Conservation (phyloP, 2,113 vertebrate genomes). For the Vicugna pacos region DNA sequence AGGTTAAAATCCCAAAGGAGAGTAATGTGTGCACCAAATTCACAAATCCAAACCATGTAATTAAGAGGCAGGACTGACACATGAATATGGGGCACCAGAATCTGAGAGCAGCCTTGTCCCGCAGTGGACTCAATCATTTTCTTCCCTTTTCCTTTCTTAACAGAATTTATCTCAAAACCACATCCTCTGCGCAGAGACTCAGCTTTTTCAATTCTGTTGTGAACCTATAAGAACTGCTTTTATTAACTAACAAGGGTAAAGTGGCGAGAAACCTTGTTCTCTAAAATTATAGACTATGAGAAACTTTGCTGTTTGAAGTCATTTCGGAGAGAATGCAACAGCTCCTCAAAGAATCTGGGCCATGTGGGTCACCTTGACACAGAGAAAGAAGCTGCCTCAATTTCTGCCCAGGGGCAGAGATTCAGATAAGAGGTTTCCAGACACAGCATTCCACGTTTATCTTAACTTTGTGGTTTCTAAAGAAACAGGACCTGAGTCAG, state of each 20-base stretch:
- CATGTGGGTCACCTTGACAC: not conserved
- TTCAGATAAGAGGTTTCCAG: constrained; percentile 41
- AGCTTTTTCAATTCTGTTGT: not conserved
- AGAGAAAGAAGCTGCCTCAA: not conserved
- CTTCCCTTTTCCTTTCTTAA: constrained; percentile 17
- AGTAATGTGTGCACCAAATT: not conserved
- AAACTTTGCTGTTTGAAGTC: not conserved
- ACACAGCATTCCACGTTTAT: constrained; percentile 51
- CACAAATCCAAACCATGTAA: not conserved
- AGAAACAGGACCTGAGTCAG: not conserved
- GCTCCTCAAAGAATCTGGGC: not conserved
- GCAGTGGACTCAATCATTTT: not conserved
- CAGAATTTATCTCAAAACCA: not conserved
- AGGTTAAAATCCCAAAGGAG: not conserved
- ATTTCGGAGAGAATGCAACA: not conserved
- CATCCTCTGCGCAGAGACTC: not conserved
- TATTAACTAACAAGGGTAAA: not conserved
- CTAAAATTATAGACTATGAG: not conserved
- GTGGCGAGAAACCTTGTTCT: not conserved
- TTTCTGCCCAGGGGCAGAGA: not conserved
- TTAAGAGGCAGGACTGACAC: not conserved
- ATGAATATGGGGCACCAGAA: not conserved
- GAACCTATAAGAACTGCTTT: constrained; percentile 29
- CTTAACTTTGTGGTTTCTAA: constrained; percentile 57
- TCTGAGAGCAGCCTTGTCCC: not conserved